Evolutionary conservation across 2,888 invertebrate species (phyloP).

Genomic region (Didymodactylos carnosus): DNA sequence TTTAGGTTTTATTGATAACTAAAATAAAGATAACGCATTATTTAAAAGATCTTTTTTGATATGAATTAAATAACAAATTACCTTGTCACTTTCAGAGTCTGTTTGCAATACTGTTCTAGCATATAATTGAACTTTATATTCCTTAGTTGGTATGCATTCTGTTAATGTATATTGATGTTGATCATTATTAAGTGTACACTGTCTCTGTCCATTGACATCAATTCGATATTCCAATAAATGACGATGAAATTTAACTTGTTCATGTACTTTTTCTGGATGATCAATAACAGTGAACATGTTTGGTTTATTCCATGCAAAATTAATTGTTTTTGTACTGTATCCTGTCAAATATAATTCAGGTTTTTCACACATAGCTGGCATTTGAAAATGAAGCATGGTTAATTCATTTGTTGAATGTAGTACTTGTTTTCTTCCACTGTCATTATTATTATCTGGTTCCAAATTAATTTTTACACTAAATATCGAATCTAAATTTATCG

Average conservation of each 20-base stretch:
- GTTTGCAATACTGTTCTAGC: conserved; percentile 30
- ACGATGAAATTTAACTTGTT: conserved; percentile 15
- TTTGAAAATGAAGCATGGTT: conserved; percentile 25
- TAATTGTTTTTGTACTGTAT: conserved; percentile 26
- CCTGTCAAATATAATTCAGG: conserved; percentile 25
- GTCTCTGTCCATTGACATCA: conserved; percentile 30
- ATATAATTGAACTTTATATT: conserved; percentile 28
- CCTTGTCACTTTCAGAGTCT: neutral
- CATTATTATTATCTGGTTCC: conserved; percentile 19
- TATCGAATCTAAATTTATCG: conserved; percentile 30
- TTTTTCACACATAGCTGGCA: conserved; percentile 29
- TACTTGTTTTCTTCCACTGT: conserved; percentile 23
- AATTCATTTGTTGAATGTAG: conserved; percentile 30
- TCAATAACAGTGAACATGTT: conserved; percentile 25
- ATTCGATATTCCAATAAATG: conserved; percentile 31
- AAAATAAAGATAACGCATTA: no score
- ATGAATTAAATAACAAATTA: no score
- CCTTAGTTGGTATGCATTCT: conserved; percentile 31
- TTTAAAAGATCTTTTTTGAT: no score
- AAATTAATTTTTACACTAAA: conserved; percentile 29
- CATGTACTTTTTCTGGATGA: conserved; percentile 20
- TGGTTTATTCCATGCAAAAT: conserved; percentile 34
- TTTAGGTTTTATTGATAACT: no score
- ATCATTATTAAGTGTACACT: conserved; percentile 26
- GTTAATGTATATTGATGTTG: conserved; percentile 31